phyloP scores from a whole-genome alignment of 2,797 vertebrate species.

The Danio kyathit region DNA sequence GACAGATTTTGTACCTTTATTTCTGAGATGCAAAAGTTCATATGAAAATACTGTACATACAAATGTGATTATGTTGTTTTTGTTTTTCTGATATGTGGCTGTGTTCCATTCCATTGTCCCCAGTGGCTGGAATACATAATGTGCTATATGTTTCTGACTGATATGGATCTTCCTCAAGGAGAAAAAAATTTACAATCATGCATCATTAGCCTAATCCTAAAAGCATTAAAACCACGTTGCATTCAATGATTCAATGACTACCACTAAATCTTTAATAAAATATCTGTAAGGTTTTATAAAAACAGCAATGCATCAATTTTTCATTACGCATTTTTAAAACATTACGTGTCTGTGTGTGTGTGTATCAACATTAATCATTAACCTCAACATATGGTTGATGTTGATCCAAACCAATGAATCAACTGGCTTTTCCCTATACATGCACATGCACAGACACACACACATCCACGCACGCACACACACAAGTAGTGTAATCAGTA shows the following conservation, averaged over 20 bases:
- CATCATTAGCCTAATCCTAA: constrained; percentile 36
- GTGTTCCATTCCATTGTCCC: constrained; percentile 18
- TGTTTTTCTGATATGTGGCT: constrained; percentile 3
- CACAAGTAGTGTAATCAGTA: constrained; percentile 8
- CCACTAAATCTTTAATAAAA: constrained; percentile 21
- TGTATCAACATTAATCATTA: constrained; percentile 71
- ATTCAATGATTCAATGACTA: not conserved
- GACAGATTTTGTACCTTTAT: too few species aligned
- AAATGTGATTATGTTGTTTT: not conserved
- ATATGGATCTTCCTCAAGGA: constrained; percentile 8
- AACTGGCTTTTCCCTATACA: not conserved
- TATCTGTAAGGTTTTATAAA: constrained; percentile 5
- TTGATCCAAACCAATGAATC: constrained; percentile 64
- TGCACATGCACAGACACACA: not conserved
- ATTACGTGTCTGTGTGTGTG: constrained; percentile 27
- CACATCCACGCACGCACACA: constrained; percentile 19
- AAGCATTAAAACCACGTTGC: constrained; percentile 14
- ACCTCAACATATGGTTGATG: constrained; percentile 67
- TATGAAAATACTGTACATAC: not conserved
- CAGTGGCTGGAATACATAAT: constrained; percentile 21
- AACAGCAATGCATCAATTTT: constrained; percentile 10
- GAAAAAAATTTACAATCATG: not conserved
- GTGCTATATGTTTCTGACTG: not conserved
- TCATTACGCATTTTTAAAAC: too few species aligned
- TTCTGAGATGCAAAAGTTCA: not conserved